These are phyloP conservation scores for Platynereis dumerilii DNA, from an alignment of 2,888 invertebrate species.

Conservation along the genomic window DNA sequence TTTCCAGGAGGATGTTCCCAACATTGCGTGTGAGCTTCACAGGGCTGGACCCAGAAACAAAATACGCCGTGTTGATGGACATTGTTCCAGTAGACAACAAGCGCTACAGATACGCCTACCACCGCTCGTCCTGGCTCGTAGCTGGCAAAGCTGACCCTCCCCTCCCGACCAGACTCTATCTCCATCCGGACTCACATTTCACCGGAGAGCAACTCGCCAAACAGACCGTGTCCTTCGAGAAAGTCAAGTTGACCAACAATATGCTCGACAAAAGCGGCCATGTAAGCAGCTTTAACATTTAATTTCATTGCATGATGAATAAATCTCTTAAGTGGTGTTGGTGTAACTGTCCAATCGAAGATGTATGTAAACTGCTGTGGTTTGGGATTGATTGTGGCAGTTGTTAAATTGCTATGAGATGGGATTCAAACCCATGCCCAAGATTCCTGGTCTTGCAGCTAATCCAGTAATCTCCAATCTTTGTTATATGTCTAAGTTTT, in stretches of 20 bases:
- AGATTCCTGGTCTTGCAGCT: too few species aligned
- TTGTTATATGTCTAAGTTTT: too few species aligned
- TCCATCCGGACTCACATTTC: slow-evolving; percentile 96
- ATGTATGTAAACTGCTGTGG: too few species aligned
- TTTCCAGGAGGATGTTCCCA: slow-evolving; percentile 93
- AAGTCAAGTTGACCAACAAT: slow-evolving; percentile 97
- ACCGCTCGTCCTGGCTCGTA: slow-evolving; percentile 96
- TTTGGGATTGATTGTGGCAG: too few species aligned
- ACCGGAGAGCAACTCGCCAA: slow-evolving; percentile 93
- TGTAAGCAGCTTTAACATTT: slow-evolving; percentile 43
- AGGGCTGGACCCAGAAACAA: slow-evolving; percentile 67
- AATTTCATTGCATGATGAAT: too few species aligned
- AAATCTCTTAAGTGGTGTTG: too few species aligned
- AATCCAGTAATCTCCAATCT: too few species aligned
- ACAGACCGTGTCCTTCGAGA: slow-evolving; percentile 97
- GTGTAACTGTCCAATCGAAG: too few species aligned
- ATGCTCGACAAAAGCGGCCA: slow-evolving; percentile 74
- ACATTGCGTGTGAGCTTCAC: slow-evolving; percentile 90
- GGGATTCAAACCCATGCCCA: too few species aligned
- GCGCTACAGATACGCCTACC: slow-evolving; percentile 91
- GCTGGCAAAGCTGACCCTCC: slow-evolving; percentile 97
- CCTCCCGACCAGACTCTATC: slow-evolving; percentile 86
- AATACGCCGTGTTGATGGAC: slow-evolving; percentile 91
- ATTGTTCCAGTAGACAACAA: slow-evolving; percentile 96
- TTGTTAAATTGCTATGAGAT: too few species aligned